phyloP scores from a whole-genome alignment of 92 coral and sea anemone genomes.

The Umimayanthus chanpuru region DNA sequence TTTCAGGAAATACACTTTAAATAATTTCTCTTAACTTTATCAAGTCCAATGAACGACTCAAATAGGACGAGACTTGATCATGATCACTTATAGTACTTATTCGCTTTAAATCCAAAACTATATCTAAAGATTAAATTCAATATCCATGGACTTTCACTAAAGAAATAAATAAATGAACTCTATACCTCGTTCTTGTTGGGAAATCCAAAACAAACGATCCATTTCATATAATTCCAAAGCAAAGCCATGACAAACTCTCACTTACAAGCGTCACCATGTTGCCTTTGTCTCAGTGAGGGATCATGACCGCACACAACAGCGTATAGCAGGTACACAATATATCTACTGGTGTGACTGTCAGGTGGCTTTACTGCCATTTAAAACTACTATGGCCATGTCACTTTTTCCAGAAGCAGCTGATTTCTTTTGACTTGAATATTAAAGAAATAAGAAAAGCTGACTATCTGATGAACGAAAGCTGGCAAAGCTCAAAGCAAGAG shows the following conservation, averaged over 20 bases:
- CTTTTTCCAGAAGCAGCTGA: too few species aligned
- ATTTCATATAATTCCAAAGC: conserved; percentile 64
- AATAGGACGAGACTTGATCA: too few species aligned
- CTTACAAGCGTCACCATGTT: conserved; percentile 19
- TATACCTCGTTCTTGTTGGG: conserved; percentile 61
- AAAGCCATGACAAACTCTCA: conserved; percentile 41
- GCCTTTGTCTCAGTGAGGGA: conserved; percentile 29
- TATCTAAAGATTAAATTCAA: too few species aligned
- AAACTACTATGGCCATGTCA: not conserved
- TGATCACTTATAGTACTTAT: not conserved
- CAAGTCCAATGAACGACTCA: not conserved
- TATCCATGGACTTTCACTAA: not conserved
- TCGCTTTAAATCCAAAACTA: not conserved
- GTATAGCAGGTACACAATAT: conserved; percentile 7
- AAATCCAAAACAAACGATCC: conserved; percentile 68
- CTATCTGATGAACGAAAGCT: not conserved
- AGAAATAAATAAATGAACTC: not conserved
- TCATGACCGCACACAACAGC: conserved; percentile 4
- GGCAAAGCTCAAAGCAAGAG: not conserved
- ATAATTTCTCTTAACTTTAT: too few species aligned
- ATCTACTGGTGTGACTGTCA: not conserved
- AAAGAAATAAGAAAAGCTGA: not conserved
- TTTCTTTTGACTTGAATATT: not conserved
- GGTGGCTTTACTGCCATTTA: not conserved
- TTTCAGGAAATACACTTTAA: not conserved